A percentile compares a stretch with the other conserved stretches of the same genome.
Evolutionary conservation across 2,797 vertebrate species (phyloP).

Genomic region (Myotis findleyi): DNA sequence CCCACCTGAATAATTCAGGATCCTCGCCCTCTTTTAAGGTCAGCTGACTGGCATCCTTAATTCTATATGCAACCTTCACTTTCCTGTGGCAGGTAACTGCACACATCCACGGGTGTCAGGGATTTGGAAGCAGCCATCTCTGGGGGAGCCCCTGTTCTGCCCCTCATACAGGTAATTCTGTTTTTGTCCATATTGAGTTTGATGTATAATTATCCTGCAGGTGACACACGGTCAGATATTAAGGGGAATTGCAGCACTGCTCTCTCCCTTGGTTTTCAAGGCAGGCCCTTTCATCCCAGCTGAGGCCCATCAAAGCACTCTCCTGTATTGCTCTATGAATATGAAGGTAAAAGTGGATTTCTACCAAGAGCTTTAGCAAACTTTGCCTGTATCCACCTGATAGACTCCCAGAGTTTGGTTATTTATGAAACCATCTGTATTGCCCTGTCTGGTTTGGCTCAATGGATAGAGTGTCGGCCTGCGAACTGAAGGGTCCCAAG

Average conservation of each 20-base stretch:
- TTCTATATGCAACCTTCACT: neutral
- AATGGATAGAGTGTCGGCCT: no score
- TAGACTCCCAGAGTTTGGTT: neutral
- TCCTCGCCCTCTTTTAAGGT: neutral
- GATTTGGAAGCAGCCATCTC: neutral
- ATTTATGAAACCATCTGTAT: neutral
- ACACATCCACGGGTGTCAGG: neutral
- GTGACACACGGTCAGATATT: neutral
- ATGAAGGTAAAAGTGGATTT: neutral
- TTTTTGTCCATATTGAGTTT: neutral
- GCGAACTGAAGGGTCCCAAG: no score
- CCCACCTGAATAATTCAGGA: neutral
- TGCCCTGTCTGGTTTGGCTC: no score
- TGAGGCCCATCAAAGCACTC: neutral
- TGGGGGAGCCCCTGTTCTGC: neutral
- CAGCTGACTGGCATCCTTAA: neutral
- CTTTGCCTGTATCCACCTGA: neutral
- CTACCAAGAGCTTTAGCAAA: neutral
- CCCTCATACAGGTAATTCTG: neutral
- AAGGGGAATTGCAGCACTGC: neutral
- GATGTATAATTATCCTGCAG: neutral
- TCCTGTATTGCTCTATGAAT: neutral
- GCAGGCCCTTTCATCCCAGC: neutral
- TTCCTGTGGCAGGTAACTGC: neutral
- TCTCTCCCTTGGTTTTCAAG: neutral